Conservation (phyloP, 2,113 vertebrate species). For the Crypturellus undulatus region DNA sequence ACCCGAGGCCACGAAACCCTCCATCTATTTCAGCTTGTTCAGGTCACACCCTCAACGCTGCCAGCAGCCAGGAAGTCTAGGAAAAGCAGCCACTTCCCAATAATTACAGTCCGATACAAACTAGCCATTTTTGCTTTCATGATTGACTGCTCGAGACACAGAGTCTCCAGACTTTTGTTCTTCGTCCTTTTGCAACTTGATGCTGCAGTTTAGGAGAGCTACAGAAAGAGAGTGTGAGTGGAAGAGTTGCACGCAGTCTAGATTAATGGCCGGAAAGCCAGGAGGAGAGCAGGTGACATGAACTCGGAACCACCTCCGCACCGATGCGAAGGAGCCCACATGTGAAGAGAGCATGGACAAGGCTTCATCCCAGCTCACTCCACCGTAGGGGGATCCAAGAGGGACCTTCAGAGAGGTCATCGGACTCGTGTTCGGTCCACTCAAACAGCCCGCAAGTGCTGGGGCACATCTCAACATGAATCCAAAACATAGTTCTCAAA, state of each 20-base stretch:
- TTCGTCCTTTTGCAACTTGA: background rate
- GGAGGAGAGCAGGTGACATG: background rate
- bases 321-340: background rate
- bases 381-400: background rate
- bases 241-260: accelerated
- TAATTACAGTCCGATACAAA: background rate
- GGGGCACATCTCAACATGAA: background rate
- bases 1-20: background rate
- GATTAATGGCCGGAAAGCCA: background rate
- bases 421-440: background rate
- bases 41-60: background rate
- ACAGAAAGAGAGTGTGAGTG: background rate
- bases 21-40: background rate
- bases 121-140: background rate
- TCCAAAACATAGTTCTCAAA: background rate
- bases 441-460: background rate
- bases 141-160: background rate
- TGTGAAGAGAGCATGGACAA: background rate
- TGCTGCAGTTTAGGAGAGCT: background rate
- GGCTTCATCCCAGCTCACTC: background rate
- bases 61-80: background rate
- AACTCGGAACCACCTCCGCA: background rate
- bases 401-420: background rate
- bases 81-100: background rate
- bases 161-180: background rate